Base-by-base conservation (phyloP, 1,140 invertebrate genomes). In the Pogonognathellus flavescens region DNA sequence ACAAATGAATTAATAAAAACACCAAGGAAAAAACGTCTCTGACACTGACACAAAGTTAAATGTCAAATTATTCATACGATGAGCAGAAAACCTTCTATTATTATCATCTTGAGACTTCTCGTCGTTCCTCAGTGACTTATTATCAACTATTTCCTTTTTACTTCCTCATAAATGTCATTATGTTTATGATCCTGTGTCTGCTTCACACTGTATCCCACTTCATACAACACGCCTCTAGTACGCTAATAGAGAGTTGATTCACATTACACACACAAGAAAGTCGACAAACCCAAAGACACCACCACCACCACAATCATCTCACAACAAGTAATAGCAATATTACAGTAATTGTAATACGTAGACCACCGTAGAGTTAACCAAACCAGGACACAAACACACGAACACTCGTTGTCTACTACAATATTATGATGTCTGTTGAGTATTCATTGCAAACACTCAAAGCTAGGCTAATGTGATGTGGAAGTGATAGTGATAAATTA, bases 401-500 rank as follows among this genome's bases (percentile, higher is more conserved):
- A 9, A 18, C 70, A 49, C 31, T 41, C 31, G 31, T 41, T 41
- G 31, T 41, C 31, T 41, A 6, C n/a, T 41, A 6, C 6, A 41
- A 41, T 41, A 41, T 41, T 41, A 41, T 41, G 31, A 41, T 41
- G 31, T 41, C 6, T 41, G 31, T 41, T 41, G 31, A 41, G 31
- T 1, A 41, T 41, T 41, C 2, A 41, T 1, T 6, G 31, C 31
- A 18, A 50, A 16, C 14, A 49, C 70, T n/a, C n/a, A n/a, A n/a
- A 76, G 70, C 70, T 31, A 76, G 70, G 31, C 70, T 76, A 76
- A 76, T 76, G 70, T 76, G 70, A 76, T 76, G 70, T 76, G 70
- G 70, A 76, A 76, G 70, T 76, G 70, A 76, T 50, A n/a, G 70
- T 76, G 70, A 76, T 76, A 76, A 76, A 76, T 76, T 76, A 76